These are phyloP conservation scores for Centruroides sculpturatus DNA, from an alignment of 1,140 invertebrate genomes.

Conservation along the genomic window DNA sequence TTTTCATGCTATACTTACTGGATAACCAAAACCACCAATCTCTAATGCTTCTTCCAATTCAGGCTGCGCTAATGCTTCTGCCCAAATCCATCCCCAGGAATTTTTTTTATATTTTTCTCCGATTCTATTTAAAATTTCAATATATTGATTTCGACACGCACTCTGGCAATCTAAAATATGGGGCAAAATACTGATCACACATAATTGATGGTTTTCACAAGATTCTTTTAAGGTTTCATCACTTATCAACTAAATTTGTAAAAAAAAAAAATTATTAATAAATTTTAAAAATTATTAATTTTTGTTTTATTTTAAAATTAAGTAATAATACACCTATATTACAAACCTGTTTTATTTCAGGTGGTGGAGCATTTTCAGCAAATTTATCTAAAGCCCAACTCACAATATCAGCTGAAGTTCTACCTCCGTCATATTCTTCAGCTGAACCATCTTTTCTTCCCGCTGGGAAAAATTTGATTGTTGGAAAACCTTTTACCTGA, in stretches of 20 bases:
- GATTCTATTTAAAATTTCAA: conserved; percentile 54
- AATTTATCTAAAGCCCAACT: conserved; percentile 74
- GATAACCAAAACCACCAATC: conserved; percentile 65
- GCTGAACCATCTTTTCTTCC: conserved; percentile 62
- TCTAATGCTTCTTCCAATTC: conserved; percentile 77
- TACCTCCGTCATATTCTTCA: conserved; percentile 60
- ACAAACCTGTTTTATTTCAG: conserved; percentile 64
- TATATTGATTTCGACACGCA: conserved; percentile 78
- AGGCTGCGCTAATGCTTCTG: conserved; percentile 71
- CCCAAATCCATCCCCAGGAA: conserved; percentile 95
- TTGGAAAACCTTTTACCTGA: conserved; percentile 81
- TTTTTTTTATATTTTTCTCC: conserved; percentile 92
- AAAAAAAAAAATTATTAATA: conserved; percentile 2
- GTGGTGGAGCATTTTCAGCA: conserved; percentile 70
- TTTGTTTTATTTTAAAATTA: background rate
- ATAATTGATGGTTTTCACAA: conserved; percentile 76
- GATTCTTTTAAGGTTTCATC: conserved; percentile 49
- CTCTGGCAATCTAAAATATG: conserved; percentile 96
- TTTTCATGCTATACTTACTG: conserved; percentile 17
- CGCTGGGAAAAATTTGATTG: conserved; percentile 85
- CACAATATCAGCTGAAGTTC: conserved; percentile 81
- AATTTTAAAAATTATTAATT: background rate
- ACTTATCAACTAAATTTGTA: conserved; percentile 29
- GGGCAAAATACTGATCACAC: conserved; percentile 85
- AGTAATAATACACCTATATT: background rate